Conservation (phyloP, 2,888 invertebrate genomes). For the Asteroscopus sphinx region DNA sequence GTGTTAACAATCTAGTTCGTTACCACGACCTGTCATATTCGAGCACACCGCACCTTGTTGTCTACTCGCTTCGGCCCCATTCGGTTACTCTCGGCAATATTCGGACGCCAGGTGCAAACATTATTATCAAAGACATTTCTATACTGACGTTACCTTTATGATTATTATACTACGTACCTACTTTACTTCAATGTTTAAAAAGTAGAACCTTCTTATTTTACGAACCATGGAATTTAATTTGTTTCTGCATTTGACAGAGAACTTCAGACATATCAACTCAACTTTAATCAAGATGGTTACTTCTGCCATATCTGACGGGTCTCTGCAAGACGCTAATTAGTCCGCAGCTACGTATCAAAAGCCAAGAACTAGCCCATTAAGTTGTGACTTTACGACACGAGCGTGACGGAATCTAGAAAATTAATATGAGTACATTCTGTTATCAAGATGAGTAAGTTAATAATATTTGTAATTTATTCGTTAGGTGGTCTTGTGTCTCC, state of each 20-base stretch:
- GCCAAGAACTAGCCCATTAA: background rate
- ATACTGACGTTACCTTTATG: too few species aligned
- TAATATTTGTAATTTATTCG: background rate
- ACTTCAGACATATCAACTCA: too few species aligned
- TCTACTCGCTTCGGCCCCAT: slow-evolving; percentile 4
- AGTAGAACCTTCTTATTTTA: too few species aligned
- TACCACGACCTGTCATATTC: slow-evolving; percentile 12
- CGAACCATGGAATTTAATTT: too few species aligned
- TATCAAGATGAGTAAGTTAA: background rate
- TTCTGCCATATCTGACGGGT: background rate
- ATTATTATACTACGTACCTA: too few species aligned
- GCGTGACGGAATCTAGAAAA: slow-evolving; percentile 1
- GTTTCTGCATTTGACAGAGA: too few species aligned
- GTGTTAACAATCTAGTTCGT: background rate
- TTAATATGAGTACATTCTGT: slow-evolving; percentile 10
- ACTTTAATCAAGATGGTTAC: too few species aligned
- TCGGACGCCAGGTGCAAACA: slow-evolving; percentile 22
- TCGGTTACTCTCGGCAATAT: slow-evolving; percentile 33
- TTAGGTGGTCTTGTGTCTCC: too few species aligned
- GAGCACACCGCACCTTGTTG: slow-evolving; percentile 8
- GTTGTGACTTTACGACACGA: slow-evolving; percentile 9
- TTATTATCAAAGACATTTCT: too few species aligned
- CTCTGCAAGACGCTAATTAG: slow-evolving; percentile 1
- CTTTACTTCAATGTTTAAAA: too few species aligned
- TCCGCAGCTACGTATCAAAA: background rate